Evolutionary conservation across 2,888 invertebrate genomes (phyloP), one percentile per base, ranked within the genome.

Genomic region (Coronaproctus castanopsis): DNA sequence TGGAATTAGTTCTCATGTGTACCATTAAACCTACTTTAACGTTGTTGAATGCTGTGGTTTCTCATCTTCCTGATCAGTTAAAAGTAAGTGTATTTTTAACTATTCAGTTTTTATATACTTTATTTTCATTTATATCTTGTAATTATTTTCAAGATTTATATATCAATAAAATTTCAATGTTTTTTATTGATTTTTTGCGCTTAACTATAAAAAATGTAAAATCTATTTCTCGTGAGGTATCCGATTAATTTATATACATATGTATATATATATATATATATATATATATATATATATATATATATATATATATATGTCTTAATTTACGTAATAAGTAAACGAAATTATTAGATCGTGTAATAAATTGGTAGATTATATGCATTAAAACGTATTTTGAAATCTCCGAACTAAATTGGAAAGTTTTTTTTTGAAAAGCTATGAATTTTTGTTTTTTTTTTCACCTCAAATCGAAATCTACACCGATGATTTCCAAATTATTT

Each of bases 1-100:
- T 97, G 60, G 85, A 92, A 66, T 78, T 97, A 63, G 96, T 97
- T 49, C 91, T 97, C 58, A 77, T 97, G 60, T 96, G 95, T 73
- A 85, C 90, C 61, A 91, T 92, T 72, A 90, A 92, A 67, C 97
- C 97, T 62, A 95, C 95, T n/a, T 70, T 76, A 56, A 81, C 87
- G 55, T 77, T 96, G 65, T 77, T 98, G 63, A 85, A 89, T 70
- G 82, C 88, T 66, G 89, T 95, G 21, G 86, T 87, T 48, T 82
- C 85, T 65, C 82, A 86, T 68, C 75, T 96, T 69, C 91, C 91
- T 0, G 76, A 78, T 60, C 87, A 91, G 67, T 76, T 95, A 63
- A 80, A 73, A 72, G 80, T 79, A 64, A 66, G 67, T 64, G 21
- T 57, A 3, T 57, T 52, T 58, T 36, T 21, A n/a, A 18, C 2